Percentiles rank a stretch among this genome's conserved stretches.
These are phyloP conservation scores for Danionella dracula DNA, from an alignment of 2,797 vertebrate genomes.

Conservation along the genomic window DNA sequence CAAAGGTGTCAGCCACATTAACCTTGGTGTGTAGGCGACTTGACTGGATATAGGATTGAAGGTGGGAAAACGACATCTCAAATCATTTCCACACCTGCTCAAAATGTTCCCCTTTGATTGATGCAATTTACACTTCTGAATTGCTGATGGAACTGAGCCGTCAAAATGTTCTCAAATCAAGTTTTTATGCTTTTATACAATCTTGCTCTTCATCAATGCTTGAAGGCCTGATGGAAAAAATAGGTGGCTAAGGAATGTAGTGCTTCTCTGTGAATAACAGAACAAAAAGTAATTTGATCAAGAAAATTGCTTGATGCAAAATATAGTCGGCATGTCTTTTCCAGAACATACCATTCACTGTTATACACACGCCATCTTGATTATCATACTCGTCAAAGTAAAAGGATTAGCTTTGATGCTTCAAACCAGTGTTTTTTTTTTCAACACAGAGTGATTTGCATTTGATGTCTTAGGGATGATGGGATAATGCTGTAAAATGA, in stretches of 20 bases:
- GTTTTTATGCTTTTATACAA: constrained; percentile 44
- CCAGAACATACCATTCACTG: neutral
- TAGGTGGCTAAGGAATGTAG: neutral
- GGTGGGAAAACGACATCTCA: constrained; percentile 14
- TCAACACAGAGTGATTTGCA: no score
- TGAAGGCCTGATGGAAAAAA: neutral
- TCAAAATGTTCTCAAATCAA: constrained; percentile 39
- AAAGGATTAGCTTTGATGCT: no score
- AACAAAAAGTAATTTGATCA: neutral
- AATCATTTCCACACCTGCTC: constrained; percentile 11
- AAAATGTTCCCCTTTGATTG: constrained; percentile 2
- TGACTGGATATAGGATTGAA: neutral
- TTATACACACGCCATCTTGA: constrained; percentile 26
- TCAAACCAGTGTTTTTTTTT: no score
- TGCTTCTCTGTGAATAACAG: constrained; percentile 19
- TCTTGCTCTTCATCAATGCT: constrained; percentile 1
- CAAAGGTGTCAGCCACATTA: constrained; percentile 3
- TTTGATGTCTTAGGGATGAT: no score
- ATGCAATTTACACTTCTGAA: constrained; percentile 36
- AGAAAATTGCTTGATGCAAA: constrained; percentile 20
- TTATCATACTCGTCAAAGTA: neutral
- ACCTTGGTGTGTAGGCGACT: constrained; percentile 7
- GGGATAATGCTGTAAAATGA: neutral
- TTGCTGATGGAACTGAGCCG: constrained; percentile 41
- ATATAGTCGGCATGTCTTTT: constrained; percentile 5